Evolutionary conservation across 2,797 vertebrate species (phyloP).

Genomic region (Scleropages formosus): DNA sequence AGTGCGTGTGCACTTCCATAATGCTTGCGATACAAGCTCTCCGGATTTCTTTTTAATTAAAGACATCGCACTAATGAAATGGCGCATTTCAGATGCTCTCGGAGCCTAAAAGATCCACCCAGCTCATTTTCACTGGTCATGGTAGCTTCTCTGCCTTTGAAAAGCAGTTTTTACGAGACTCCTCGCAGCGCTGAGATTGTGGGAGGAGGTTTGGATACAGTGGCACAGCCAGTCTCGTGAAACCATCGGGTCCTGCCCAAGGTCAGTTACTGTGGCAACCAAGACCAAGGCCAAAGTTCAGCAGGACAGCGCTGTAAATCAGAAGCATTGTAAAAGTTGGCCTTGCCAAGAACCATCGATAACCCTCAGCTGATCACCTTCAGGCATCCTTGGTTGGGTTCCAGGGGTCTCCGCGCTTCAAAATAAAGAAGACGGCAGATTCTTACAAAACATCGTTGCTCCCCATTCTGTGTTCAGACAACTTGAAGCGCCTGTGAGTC

Average conservation of each 20-base stretch:
- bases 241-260: conserved; percentile 36
- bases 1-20: conserved; percentile 44
- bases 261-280: conserved; percentile 56
- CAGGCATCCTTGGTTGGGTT: conserved; percentile 36
- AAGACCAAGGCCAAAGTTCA: conserved; percentile 66
- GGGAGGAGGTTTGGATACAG: neutral
- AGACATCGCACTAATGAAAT: conserved; percentile 39
- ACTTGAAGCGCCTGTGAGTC: neutral
- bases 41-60: conserved; percentile 52
- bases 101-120: neutral
- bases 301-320: conserved; percentile 24
- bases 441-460: neutral
- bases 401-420: conserved; percentile 25
- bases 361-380: conserved; percentile 45
- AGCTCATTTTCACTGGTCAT: conserved; percentile 26
- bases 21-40: conserved; percentile 54
- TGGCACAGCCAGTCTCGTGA: neutral
- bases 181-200: neutral
- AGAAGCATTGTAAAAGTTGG: conserved; percentile 27
- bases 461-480: neutral
- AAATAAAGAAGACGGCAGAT: too few species aligned
- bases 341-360: conserved; percentile 22
- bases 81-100: conserved; percentile 3
- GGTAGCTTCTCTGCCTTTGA: conserved; percentile 25
- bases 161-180: conserved; percentile 29